A percentile compares a stretch with the other conserved stretches of the same genome.
Evolutionary conservation across 2,797 vertebrate genomes (phyloP).

Genomic region (Rhinogobio ventralis): DNA sequence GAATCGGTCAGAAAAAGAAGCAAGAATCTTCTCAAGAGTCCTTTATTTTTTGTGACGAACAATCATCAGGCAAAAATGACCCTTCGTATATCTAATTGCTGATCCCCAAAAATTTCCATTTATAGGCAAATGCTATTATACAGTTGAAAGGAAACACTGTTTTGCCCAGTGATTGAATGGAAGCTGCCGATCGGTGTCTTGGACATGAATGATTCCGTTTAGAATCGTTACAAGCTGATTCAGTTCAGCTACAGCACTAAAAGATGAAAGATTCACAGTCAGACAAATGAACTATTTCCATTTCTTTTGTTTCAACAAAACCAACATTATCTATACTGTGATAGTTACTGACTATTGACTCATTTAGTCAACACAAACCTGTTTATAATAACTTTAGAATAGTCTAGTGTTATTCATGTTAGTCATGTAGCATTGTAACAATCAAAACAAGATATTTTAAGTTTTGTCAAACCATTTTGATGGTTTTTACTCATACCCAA

Average conservation of each 20-base stretch:
- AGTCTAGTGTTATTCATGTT: conserved; percentile 36
- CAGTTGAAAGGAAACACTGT: not conserved
- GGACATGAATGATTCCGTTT: not conserved
- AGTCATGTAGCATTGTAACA: conserved; percentile 40
- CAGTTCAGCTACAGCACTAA: not conserved
- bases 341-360: conserved; percentile 28
- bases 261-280: not conserved
- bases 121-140: not conserved
- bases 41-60: conserved; percentile 54
- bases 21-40: conserved; percentile 54
- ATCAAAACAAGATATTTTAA: conserved; percentile 19
- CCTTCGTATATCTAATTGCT: conserved; percentile 56
- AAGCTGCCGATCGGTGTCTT: not conserved
- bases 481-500: conserved; percentile 13
- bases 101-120: not conserved
- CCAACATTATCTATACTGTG: conserved; percentile 44
- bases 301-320: conserved; percentile 17
- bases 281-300: conserved; percentile 15
- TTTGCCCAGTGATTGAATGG: not conserved
- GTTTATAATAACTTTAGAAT: conserved; percentile 37
- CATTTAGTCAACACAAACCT: conserved; percentile 6
- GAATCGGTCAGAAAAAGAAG: conserved; percentile 65
- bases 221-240: not conserved
- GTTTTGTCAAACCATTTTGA: not conserved
- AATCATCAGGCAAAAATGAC: conserved; percentile 52